A percentile compares a stretch with the other conserved stretches of the same genome.
Conservation (phyloP, 2,113 vertebrate genomes). For the Chroicocephalus ridibundus region DNA sequence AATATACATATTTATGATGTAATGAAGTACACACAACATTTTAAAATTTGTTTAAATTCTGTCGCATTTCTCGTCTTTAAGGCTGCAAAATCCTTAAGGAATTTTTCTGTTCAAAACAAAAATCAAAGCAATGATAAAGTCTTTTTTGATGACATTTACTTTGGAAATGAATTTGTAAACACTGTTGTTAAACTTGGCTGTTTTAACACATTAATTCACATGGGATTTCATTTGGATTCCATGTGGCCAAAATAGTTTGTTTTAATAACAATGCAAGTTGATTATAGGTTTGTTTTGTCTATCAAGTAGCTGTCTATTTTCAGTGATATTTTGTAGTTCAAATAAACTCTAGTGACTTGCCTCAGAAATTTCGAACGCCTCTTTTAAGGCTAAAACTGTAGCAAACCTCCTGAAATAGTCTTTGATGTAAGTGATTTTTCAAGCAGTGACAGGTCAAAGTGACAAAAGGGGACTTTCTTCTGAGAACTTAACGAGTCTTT, state of each 20-base stretch:
- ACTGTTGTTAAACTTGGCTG: neutral
- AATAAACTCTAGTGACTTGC: neutral
- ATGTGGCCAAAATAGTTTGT: neutral
- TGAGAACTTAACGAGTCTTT: neutral
- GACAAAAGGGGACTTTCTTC: neutral
- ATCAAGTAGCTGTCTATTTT: neutral
- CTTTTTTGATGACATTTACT: neutral
- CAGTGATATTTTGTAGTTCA: neutral
- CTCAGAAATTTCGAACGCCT: neutral
- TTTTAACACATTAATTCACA: neutral
- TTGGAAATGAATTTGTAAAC: neutral
- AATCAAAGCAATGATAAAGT: neutral
- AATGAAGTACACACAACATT: neutral
- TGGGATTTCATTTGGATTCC: neutral
- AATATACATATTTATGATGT: neutral
- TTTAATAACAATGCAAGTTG: neutral
- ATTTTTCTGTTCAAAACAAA: neutral
- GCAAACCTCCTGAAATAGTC: neutral
- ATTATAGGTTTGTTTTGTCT: slow-evolving; percentile 7
- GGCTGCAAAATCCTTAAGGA: neutral
- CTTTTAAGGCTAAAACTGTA: neutral
- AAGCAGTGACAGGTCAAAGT: neutral
- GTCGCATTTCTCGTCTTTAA: neutral
- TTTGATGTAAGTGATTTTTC: slow-evolving; percentile 11
- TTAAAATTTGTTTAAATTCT: neutral